Base-by-base conservation (phyloP, 2,797 vertebrate species). In the Micromesistius poutassou region DNA sequence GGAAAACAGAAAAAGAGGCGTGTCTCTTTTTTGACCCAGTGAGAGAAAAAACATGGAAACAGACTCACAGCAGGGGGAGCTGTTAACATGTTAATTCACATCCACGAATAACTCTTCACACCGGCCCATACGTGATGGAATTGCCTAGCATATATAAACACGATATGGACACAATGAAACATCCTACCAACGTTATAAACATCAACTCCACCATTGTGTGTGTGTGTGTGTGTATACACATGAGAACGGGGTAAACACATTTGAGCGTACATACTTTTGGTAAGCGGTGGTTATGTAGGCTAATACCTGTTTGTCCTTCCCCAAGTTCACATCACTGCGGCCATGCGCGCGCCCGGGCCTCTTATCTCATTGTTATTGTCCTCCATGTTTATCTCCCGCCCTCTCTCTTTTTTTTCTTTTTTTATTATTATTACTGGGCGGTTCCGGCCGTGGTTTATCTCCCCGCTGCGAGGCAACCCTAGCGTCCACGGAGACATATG, bases 41-140 rank as follows among this genome's bases (percentile, higher is more conserved):
- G 86, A 83, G 78, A 22, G 55, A 62, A 68, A 62, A 68, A 68
- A 25, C 62, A 68, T 28, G 73, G 68, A 81, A 77, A 79, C 79
- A 5, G 83, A 33, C 85, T 81, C 82, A 86, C 93, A 92, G 88
- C 89, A 94, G 93, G 85, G 92, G 93, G 92, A 90, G 91, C 91
- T 84, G 83, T 94, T 88, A 68, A 28, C 62, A 68, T 68, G 62
- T 25, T 28, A 28, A 28, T 28, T 62, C 55, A n/a, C 22, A 8
- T 68, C 62, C 62, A 25, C 62, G 4, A 68, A 28, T 28, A 28
- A 12, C 62, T 28, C 62, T 68, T 28, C 10, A 0, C 62, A 28
- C 62, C 1, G 55, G n/a, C 7, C 7, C 28, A 7, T 5, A 68
- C 25, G 28, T 68, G 62, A 68, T 28, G 62, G 62, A 13, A 68